These are phyloP conservation scores for Chaunax sp. DNA, from an alignment of 2,797 vertebrate genomes.

Conservation along the genomic window DNA sequence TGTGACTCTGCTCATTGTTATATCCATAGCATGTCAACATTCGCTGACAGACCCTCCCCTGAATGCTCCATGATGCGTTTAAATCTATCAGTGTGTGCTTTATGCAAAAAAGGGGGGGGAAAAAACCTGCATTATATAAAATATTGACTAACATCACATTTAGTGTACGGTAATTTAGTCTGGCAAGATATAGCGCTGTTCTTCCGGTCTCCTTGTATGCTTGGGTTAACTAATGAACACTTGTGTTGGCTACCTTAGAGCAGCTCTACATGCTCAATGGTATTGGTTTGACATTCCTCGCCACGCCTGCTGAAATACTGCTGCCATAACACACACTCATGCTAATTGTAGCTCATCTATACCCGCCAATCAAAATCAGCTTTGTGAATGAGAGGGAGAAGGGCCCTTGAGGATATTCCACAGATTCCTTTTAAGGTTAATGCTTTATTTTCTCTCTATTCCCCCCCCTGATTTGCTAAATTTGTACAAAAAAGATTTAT, in stretches of 20 bases:
- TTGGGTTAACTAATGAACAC: constrained; percentile 44
- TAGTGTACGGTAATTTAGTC: not conserved
- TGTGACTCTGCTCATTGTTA: not conserved
- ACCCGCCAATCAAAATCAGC: constrained; percentile 19
- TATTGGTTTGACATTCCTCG: constrained; percentile 17
- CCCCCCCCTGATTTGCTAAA: not conserved
- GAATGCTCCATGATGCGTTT: too few relatives aligned
- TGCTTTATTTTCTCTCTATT: constrained; percentile 16
- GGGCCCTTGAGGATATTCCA: not conserved
- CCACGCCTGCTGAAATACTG: constrained; percentile 11
- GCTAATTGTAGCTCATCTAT: constrained; percentile 6
- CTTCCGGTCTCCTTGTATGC: constrained; percentile 6
- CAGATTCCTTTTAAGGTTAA: constrained; percentile 21
- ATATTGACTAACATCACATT: not conserved
- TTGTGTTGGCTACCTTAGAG: constrained; percentile 17
- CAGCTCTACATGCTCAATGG: constrained; percentile 25
- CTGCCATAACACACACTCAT: constrained; percentile 7
- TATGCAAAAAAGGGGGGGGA: not conserved
- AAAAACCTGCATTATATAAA: not conserved
- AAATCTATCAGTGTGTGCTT: not conserved
- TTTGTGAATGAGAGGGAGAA: not conserved
- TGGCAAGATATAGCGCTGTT: not conserved
- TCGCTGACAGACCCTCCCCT: not conserved
- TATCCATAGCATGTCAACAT: not conserved
- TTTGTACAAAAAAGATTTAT: constrained; percentile 30